phyloP scores from a whole-genome alignment of 92 coral and sea anemone genomes.

The Epizoanthus fatuus region DNA sequence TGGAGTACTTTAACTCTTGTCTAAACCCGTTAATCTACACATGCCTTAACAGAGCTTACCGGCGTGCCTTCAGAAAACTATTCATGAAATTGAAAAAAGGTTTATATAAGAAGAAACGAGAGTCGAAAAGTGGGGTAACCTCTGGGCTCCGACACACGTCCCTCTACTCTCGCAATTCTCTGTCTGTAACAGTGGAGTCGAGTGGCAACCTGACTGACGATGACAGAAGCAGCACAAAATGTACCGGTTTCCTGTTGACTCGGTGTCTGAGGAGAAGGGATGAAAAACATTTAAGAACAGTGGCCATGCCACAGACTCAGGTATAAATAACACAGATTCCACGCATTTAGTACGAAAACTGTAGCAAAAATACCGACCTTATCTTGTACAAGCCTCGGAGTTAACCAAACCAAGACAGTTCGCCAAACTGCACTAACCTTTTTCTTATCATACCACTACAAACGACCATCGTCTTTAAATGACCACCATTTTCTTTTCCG shows the following conservation, averaged over 20 bases:
- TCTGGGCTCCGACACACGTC: background rate
- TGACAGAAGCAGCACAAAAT: background rate
- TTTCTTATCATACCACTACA: too few relatives aligned
- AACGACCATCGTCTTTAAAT: too few relatives aligned
- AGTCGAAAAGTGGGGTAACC: background rate
- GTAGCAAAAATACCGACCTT: too few relatives aligned
- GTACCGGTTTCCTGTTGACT: background rate
- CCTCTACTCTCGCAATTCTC: slow-evolving; percentile 7
- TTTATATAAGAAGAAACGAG: background rate
- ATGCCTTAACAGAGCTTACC: slow-evolving; percentile 81
- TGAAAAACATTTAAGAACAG: too few relatives aligned
- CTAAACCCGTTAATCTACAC: slow-evolving; percentile 84
- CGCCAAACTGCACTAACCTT: too few relatives aligned
- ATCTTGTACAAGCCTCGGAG: too few relatives aligned
- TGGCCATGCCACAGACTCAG: too few relatives aligned
- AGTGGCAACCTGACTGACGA: background rate
- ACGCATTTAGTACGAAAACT: too few relatives aligned
- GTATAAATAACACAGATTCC: too few relatives aligned
- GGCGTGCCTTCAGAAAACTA: slow-evolving; percentile 82
- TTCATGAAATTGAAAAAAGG: slow-evolving; percentile 15
- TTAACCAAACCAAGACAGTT: too few relatives aligned
- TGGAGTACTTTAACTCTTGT: slow-evolving; percentile 83
- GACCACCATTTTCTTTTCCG: too few relatives aligned
- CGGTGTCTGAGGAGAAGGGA: background rate
- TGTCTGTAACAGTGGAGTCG: background rate